These are phyloP conservation scores for Harpagifer antarcticus DNA, from an alignment of 2,797 vertebrate genomes.

Conservation along the genomic window DNA sequence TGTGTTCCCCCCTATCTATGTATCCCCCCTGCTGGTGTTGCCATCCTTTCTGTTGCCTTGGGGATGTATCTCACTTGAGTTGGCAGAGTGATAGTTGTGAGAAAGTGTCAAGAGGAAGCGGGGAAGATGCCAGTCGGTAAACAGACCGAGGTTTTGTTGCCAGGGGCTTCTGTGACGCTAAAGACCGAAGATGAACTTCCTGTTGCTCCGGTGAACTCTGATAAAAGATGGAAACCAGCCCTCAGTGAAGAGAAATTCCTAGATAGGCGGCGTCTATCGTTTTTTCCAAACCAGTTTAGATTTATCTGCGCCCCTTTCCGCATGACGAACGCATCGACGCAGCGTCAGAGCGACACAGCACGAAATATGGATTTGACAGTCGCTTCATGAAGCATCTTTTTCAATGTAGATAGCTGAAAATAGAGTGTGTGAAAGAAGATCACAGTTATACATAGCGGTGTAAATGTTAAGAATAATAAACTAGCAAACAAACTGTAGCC, in stretches of 20 bases:
- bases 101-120: slow-evolving; percentile 18
- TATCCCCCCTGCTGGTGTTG: slow-evolving; percentile 12
- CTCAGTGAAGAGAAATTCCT: neutral
- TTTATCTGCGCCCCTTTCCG: too few species aligned
- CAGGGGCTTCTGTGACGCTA: slow-evolving; percentile 27
- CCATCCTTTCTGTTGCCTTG: slow-evolving; percentile 42
- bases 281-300: too few species aligned
- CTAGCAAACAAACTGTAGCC: too few species aligned
- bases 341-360: too few species aligned
- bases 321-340: too few species aligned
- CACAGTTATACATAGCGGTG: too few species aligned
- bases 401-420: too few species aligned
- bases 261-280: neutral
- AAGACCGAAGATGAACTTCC: slow-evolving; percentile 61
- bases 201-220: slow-evolving; percentile 27
- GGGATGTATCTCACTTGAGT: slow-evolving; percentile 44
- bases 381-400: too few species aligned
- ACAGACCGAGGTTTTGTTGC: slow-evolving; percentile 51
- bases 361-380: too few species aligned
- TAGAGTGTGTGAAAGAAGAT: too few species aligned
- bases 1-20: slow-evolving; percentile 1
- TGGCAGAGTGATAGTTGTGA: slow-evolving; percentile 32
- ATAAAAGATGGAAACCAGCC: slow-evolving; percentile 21
- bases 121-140: slow-evolving; percentile 30
- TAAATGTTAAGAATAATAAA: too few species aligned